Evolutionary conservation across 2,113 vertebrate species (phyloP), one percentile per base, ranked within the genome.

Genomic region (Entelurus aequoreus): DNA sequence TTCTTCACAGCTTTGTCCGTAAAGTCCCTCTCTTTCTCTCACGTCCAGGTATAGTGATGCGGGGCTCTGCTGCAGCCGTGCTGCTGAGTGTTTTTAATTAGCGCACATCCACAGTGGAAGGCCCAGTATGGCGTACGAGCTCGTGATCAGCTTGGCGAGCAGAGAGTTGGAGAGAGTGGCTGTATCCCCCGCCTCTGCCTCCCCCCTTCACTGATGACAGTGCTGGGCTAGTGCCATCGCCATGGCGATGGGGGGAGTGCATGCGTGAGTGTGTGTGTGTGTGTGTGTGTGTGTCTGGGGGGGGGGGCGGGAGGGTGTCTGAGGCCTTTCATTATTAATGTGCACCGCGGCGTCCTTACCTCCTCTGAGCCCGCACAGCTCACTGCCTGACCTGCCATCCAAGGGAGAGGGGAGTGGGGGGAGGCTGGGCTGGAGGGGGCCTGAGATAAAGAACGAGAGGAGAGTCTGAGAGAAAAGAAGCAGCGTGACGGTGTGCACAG

Each of bases 301-400:
- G 66, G 63, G 56, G 60, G 63, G 65, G 61, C 66, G 49, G 50
- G 47, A 51, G 62, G 67, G 86, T 77, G 83, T 88, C 89, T 87
- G 83, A 87, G 90, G 86, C 87, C 87, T 88, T 91, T 87, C 90
- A 92, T 92, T 92, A 92, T 92, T 92, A 92, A 92, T 91, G 90
- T 90, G 90, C 83, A 86, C 89, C 88, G 82, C 86, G 86, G 88
- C 86, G 86, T 90, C 89, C 90, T 88, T 85, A 86, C 87, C 88
- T 90, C 90, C 89, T 89, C 89, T 83, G 84, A 87, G 85, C 87
- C 87, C 85, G 80, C 89, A 89, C 88, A 88, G 87, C 88, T 89
- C 88, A 88, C 86, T 88, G 88, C 88, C 88, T 88, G 84, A 88
- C 89, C 88, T 90, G 89, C 88, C 84, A 86, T 88, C 88, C 87